A percentile compares a stretch with the other conserved stretches of the same genome.
Conservation (phyloP, 1,140 invertebrate genomes). For the Melanaphis sacchari region DNA sequence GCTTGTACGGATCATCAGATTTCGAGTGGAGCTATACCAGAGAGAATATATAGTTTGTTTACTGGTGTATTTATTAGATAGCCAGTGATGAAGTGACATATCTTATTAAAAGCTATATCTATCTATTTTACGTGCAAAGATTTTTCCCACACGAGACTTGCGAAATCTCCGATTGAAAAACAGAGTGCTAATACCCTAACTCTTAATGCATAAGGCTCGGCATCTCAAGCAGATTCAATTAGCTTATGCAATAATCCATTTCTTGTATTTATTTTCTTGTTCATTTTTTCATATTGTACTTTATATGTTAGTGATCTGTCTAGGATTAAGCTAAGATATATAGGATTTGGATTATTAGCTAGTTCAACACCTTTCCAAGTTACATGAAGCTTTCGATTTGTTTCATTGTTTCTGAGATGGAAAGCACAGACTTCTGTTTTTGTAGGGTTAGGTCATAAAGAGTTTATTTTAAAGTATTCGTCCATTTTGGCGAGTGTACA, state of each 20-base stretch:
- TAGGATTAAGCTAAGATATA: too few species aligned
- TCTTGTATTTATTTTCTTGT: not conserved
- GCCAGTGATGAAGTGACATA: not conserved
- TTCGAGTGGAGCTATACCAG: not conserved
- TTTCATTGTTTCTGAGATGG: too few species aligned
- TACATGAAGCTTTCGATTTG: too few species aligned
- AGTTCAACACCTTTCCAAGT: too few species aligned
- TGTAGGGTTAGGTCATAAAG: too few species aligned
- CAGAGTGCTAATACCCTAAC: not conserved
- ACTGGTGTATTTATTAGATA: not conserved
- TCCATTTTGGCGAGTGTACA: too few species aligned
- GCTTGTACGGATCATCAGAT: not conserved
- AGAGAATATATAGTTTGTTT: not conserved
- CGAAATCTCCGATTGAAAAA: not conserved
- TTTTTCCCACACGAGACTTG: not conserved
- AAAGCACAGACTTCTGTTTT: too few species aligned
- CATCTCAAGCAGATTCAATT: not conserved
- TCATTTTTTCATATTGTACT: slow-evolving; percentile 10
- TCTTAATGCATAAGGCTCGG: not conserved
- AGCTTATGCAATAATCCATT: not conserved
- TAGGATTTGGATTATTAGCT: too few species aligned
- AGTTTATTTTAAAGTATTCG: too few species aligned
- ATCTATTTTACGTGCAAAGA: not conserved
- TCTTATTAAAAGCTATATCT: not conserved
- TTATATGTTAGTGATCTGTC: not conserved